phyloP scores from a whole-genome alignment of 2,888 invertebrate species.

The Callosobruchus maculatus region DNA sequence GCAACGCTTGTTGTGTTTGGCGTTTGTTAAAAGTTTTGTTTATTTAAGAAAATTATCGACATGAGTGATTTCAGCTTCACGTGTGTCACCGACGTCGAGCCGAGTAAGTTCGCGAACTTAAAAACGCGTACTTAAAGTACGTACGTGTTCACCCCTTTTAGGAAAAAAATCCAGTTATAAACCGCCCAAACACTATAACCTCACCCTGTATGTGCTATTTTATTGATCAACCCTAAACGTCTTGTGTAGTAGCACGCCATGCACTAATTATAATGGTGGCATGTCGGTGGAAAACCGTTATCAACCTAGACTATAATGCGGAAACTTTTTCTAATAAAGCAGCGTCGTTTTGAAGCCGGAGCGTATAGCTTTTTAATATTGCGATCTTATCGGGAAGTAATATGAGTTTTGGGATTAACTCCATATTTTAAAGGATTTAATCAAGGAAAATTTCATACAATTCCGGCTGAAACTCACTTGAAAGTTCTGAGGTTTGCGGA shows the following conservation, averaged over 20 bases:
- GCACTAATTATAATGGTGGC: slow-evolving; percentile 22
- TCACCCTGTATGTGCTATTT: not conserved
- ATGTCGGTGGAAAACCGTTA: slow-evolving; percentile 16
- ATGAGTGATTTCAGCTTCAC: no score
- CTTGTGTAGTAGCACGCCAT: not conserved
- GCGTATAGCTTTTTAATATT: slow-evolving; percentile 5
- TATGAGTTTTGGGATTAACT: slow-evolving; percentile 2
- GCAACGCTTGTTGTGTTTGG: no score
- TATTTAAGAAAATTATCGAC: no score
- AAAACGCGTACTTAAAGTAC: no score
- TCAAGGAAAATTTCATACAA: not conserved
- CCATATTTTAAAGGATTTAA: slow-evolving; percentile 3
- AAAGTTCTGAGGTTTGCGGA: not conserved
- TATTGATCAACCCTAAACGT: not conserved
- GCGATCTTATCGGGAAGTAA: slow-evolving; percentile 2
- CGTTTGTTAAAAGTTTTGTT: no score
- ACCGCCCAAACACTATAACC: no score
- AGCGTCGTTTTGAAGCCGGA: not conserved
- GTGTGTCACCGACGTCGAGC: no score
- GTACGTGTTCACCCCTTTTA: no score
- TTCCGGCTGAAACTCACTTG: not conserved
- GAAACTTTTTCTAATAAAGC: slow-evolving; percentile 16
- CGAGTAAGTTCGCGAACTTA: no score
- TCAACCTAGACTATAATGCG: slow-evolving; percentile 20
- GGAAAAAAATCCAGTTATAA: no score